Percentiles rank a stretch among this genome's conserved stretches.
Conservation (phyloP, 2,888 invertebrate genomes). For the Acronicta psi region DNA sequence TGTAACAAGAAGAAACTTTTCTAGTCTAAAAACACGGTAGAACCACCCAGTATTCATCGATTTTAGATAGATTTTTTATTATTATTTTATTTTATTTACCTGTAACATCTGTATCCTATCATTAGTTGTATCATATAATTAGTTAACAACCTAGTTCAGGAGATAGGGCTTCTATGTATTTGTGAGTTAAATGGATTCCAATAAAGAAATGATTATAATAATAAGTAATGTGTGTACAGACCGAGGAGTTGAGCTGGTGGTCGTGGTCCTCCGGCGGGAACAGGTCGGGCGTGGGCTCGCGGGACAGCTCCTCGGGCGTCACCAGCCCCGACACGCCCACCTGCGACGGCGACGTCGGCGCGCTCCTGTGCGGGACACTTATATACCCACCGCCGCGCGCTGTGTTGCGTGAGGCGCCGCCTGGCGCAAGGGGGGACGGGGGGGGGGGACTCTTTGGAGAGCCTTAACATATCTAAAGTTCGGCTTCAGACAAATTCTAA, state of each 20-base stretch:
- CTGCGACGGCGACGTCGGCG: slow-evolving; percentile 98
- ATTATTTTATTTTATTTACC: too few species aligned
- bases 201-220: too few species aligned
- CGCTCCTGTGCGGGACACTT: slow-evolving; percentile 90
- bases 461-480: background rate
- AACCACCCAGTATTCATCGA: too few species aligned
- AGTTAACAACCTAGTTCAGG: too few species aligned
- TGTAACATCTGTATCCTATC: too few species aligned
- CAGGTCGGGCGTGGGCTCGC: slow-evolving; percentile 97
- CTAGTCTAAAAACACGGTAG: too few species aligned
- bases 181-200: too few species aligned
- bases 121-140: too few species aligned
- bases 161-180: too few species aligned
- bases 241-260: slow-evolving; percentile 67
- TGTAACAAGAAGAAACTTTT: too few species aligned
- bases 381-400: background rate
- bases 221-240: background rate
- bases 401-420: slow-evolving; percentile 12
- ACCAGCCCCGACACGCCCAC: slow-evolving; percentile 95
- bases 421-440: background rate
- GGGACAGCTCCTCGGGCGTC: slow-evolving; percentile 95
- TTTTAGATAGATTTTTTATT: too few species aligned
- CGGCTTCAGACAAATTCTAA: background rate
- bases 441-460: background rate
- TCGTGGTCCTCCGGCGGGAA: slow-evolving; percentile 90